Base-by-base conservation (phyloP, 2,888 invertebrate species). In the Pardosa pseudoannulata region DNA sequence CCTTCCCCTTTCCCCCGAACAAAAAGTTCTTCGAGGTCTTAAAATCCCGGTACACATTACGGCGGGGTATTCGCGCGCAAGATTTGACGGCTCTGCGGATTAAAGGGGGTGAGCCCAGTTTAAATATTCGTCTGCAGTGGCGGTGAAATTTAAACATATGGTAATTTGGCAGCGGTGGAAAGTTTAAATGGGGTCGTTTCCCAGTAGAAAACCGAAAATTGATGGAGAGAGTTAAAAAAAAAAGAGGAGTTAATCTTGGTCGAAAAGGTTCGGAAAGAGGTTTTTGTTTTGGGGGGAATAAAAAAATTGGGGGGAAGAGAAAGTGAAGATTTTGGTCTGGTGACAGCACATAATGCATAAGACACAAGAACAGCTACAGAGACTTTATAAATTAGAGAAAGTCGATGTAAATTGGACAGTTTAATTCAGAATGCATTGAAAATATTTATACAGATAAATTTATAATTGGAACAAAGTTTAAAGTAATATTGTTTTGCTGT, bases 171-270 rank as follows among this genome's bases (percentile, higher is more conserved):
- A 56, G 23, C 56, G 56, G 23, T 23, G 56, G 56, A 56, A 23
- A 56, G 56, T 56, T 56, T 56, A 56, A 56, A 56, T 56, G 56
- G 56, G 56, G 56, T 56, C 56, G 19, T 56, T 56, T 56, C 56
- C 56, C 56, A 6, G 23, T 6, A 56, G 56, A 56, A 56, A 56
- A 23, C 56, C 56, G 23, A 23, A 56, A 56, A 56, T 56, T 56
- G 56, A 56, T 56, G 23, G 56, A 56, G 23, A 23, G n/a, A 23
- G 23, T 19, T 56, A 23, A 56, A 56, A 56, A 56, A 23, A 23
- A 56, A 56, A 56, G 23, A 11, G 23, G 56, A 56, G 56, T 23
- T 56, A 56, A 56, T 56, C 56, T 56, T 9, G 23, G 11, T 23
- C 23, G 56, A 5, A 23, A 56, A 56, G 56, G 11, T 23, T 56